phyloP scores from a whole-genome alignment of 2,888 invertebrate species.

The Magallana nippona region DNA sequence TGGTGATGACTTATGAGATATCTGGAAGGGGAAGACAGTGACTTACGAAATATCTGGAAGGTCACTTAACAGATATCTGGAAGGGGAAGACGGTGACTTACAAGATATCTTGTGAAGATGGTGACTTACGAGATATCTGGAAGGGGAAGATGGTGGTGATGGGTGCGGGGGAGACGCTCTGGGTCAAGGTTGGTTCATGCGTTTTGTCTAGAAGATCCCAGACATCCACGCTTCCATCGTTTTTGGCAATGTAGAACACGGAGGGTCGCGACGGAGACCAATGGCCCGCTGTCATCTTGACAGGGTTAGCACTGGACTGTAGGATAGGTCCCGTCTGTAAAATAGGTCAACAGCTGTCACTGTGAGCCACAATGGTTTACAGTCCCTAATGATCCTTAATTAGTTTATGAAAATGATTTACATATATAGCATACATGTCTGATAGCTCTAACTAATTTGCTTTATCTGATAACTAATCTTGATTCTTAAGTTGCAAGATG shows the following conservation, averaged over 20 bases:
- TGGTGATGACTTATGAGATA: slow-evolving; percentile 70
- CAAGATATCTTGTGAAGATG: not conserved
- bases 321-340: slow-evolving; percentile 77
- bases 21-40: slow-evolving; percentile 73
- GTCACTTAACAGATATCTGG: too few relatives aligned
- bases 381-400: too few relatives aligned
- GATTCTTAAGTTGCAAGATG: too few relatives aligned
- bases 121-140: slow-evolving; percentile 74
- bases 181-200: slow-evolving; percentile 85
- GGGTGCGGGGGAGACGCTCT: slow-evolving; percentile 83
- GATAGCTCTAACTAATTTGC: too few relatives aligned
- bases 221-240: slow-evolving; percentile 88
- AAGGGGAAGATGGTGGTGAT: slow-evolving; percentile 76
- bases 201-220: slow-evolving; percentile 89
- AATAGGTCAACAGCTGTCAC: not conserved
- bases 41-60: not conserved
- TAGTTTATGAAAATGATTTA: too few relatives aligned
- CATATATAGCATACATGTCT: too few relatives aligned
- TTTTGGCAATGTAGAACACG: slow-evolving; percentile 86
- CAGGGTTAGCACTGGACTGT: slow-evolving; percentile 67
- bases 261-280: slow-evolving; percentile 90
- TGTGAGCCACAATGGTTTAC: too few relatives aligned
- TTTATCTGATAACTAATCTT: too few relatives aligned
- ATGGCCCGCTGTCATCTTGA: slow-evolving; percentile 79
- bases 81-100: too few relatives aligned